These are phyloP conservation scores for Loriculus beryllinus DNA, from an alignment of 2,797 vertebrate species.

Conservation along the genomic window DNA sequence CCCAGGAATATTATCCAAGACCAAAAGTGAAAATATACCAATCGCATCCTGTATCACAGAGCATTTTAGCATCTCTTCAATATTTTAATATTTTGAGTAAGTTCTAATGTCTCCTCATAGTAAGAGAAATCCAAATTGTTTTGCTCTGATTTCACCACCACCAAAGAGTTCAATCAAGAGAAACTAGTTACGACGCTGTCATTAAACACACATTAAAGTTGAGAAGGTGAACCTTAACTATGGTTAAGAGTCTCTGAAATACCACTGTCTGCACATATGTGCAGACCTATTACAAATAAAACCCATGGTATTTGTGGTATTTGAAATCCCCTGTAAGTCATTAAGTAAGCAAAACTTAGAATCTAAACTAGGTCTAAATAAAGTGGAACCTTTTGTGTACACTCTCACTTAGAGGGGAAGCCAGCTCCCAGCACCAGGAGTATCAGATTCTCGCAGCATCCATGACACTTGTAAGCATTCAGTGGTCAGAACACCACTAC, in stretches of 20 bases:
- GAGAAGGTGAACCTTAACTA: background rate
- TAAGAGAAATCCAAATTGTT: background rate
- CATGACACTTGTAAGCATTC: constrained; percentile 78
- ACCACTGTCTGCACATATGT: background rate
- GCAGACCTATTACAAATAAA: background rate
- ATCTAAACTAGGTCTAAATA: background rate
- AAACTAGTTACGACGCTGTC: background rate
- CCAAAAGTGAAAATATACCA: background rate
- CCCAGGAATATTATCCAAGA: background rate
- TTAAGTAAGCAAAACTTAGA: background rate
- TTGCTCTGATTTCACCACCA: background rate
- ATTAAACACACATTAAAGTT: constrained; percentile 7
- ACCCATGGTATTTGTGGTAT: background rate
- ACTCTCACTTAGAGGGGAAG: background rate
- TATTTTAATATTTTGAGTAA: background rate
- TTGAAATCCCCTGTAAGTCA: background rate
- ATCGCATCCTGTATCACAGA: background rate
- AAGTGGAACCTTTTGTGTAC: background rate
- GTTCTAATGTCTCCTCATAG: background rate
- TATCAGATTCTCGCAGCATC: constrained; percentile 75
- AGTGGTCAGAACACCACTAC: constrained; percentile 77
- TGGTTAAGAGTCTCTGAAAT: background rate
- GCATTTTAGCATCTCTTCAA: background rate
- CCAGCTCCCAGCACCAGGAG: constrained; percentile 31
- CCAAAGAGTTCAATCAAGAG: background rate